Conservation (phyloP, 2,888 invertebrate species). For the Steinernema hermaphroditum region DNA sequence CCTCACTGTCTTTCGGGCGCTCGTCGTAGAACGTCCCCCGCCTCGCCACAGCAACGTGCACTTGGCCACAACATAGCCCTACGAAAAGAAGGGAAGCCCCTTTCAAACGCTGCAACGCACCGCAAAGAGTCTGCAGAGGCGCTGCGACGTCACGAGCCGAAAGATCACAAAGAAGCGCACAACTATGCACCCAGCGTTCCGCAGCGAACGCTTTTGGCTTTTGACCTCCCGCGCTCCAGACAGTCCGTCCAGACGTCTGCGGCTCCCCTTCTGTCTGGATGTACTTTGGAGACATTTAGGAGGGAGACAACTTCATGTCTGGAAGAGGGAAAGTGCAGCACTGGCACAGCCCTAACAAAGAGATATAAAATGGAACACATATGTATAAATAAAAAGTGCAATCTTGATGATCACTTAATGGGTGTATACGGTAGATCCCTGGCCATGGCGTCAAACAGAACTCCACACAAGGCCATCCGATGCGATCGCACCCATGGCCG, state of each 20-base stretch:
- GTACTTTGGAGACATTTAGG: background rate
- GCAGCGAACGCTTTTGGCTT: background rate
- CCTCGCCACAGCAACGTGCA: too few relatives aligned
- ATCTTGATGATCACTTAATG: too few relatives aligned
- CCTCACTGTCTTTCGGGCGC: too few relatives aligned
- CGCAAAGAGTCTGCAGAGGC: background rate
- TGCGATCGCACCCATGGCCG: background rate
- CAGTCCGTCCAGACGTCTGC: background rate
- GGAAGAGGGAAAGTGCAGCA: background rate
- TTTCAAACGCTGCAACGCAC: background rate
- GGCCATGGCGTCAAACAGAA: too few relatives aligned
- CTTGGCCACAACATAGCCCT: background rate
- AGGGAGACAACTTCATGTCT: background rate
- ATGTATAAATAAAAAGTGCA: too few relatives aligned
- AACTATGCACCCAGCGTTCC: background rate
- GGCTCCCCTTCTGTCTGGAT: background rate
- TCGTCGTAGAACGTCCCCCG: too few relatives aligned
- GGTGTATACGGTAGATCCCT: too few relatives aligned
- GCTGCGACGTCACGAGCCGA: background rate
- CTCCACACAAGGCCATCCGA: too few relatives aligned
- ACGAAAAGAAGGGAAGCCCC: background rate
- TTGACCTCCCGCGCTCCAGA: background rate
- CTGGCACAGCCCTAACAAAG: too few relatives aligned
- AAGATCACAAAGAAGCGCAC: background rate
- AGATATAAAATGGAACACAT: too few relatives aligned